phyloP scores from a whole-genome alignment of 1,140 invertebrate species.

The Drosophila tristis region DNA sequence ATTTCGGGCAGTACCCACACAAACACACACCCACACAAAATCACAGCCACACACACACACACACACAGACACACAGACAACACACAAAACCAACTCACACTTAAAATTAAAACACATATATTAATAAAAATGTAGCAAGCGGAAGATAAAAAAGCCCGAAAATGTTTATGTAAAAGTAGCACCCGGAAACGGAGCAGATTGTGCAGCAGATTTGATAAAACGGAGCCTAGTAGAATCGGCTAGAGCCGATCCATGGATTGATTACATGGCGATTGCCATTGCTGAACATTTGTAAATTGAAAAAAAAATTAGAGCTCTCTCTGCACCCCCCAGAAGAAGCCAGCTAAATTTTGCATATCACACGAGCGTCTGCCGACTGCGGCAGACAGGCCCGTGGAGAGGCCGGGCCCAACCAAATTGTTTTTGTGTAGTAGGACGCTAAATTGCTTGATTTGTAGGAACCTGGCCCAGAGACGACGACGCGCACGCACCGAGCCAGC shows the following conservation, averaged over 20 bases:
- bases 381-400: slow-evolving; percentile 37
- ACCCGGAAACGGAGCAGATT: slow-evolving; percentile 14
- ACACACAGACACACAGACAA: background rate
- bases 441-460: slow-evolving; percentile 64
- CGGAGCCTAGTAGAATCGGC: slow-evolving; percentile 41
- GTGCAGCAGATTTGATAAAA: slow-evolving; percentile 48
- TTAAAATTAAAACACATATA: slow-evolving; percentile 63
- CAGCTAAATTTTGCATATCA: slow-evolving; percentile 6
- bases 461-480: slow-evolving; percentile 45
- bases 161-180: slow-evolving; percentile 40
- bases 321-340: slow-evolving; percentile 42
- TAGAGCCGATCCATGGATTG: slow-evolving; percentile 36
- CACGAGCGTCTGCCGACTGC: background rate
- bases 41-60: slow-evolving; percentile 23
- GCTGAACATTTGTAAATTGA: slow-evolving; percentile 76
- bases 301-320: slow-evolving; percentile 69
- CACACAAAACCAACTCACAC: slow-evolving; percentile 35
- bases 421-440: slow-evolving; percentile 65
- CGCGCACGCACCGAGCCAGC: slow-evolving; percentile 29
- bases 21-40: slow-evolving; percentile 31
- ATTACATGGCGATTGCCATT: slow-evolving; percentile 51
- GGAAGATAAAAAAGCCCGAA: slow-evolving; percentile 10
- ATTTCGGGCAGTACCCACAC: slow-evolving; percentile 34
- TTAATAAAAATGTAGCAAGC: slow-evolving; percentile 49
- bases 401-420: slow-evolving; percentile 22